Conservation (phyloP, 2,113 vertebrate species). For the Pomatostomus ruficeps region DNA sequence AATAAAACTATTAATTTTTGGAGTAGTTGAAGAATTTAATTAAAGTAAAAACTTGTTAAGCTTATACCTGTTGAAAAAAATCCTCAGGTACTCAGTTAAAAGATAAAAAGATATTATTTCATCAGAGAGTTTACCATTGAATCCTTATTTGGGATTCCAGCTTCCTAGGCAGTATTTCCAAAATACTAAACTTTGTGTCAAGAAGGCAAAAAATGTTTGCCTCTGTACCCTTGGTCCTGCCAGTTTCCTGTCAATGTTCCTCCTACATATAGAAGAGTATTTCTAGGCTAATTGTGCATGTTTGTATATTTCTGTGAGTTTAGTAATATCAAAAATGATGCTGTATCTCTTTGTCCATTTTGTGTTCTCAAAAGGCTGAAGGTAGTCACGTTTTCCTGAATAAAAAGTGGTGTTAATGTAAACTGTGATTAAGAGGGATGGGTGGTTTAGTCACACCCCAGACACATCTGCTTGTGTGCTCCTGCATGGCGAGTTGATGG, state of each 20-base stretch:
- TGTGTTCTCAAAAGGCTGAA: neutral
- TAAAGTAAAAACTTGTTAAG: neutral
- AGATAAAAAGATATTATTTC: neutral
- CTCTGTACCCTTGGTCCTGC: neutral
- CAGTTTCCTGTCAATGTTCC: neutral
- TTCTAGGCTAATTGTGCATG: neutral
- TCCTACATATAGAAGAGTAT: neutral
- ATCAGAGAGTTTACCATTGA: neutral
- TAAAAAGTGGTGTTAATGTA: neutral
- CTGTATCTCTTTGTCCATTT: neutral
- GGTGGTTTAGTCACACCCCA: neutral
- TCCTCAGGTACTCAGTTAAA: neutral
- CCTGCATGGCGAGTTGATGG: accelerated
- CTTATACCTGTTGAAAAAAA: neutral
- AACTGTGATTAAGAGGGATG: neutral
- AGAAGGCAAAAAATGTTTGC: neutral
- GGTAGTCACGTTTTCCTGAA: neutral
- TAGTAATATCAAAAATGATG: neutral
- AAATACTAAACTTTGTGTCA: neutral
- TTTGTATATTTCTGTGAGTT: neutral
- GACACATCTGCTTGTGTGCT: neutral
- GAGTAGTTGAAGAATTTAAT: neutral
- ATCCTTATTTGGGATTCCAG: neutral
- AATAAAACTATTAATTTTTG: neutral
- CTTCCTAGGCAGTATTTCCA: neutral